phyloP scores from a whole-genome alignment of 1,140 invertebrate species.

The Anastatus disparis region DNA sequence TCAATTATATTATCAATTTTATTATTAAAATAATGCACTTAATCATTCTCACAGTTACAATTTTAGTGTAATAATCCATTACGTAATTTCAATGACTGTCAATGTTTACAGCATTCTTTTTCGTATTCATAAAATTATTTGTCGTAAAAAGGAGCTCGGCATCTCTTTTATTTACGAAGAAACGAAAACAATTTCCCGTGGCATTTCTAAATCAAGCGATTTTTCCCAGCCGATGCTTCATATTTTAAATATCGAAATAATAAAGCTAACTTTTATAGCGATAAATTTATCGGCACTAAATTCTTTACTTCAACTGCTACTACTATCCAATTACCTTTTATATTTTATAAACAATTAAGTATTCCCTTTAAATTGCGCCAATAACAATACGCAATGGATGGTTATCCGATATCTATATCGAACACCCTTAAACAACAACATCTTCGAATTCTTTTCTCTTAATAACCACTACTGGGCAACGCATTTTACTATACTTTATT shows the following conservation, averaged over 20 bases:
- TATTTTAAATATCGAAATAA: constrained; percentile 12
- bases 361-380: not conserved
- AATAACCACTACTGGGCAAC: constrained; percentile 8
- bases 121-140: no score
- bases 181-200: constrained; percentile 20
- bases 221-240: not conserved
- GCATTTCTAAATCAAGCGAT: not conserved
- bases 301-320: not conserved
- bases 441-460: constrained; percentile 14
- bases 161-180: constrained; percentile 16
- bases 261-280: not conserved
- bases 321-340: constrained; percentile 13
- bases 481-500: constrained; percentile 3
- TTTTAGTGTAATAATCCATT: no score
- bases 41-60: no score
- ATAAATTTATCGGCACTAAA: constrained; percentile 30
- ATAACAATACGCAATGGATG: not conserved
- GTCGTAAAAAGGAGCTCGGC: no score
- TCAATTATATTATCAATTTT: no score
- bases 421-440: not conserved
- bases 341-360: constrained; percentile 32
- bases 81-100: no score
- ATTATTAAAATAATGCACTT: no score
- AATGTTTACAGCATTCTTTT: no score
- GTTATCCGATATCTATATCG: not conserved